Evolutionary conservation across 1,140 invertebrate species (phyloP).

Genomic region (Heliothis virescens): DNA sequence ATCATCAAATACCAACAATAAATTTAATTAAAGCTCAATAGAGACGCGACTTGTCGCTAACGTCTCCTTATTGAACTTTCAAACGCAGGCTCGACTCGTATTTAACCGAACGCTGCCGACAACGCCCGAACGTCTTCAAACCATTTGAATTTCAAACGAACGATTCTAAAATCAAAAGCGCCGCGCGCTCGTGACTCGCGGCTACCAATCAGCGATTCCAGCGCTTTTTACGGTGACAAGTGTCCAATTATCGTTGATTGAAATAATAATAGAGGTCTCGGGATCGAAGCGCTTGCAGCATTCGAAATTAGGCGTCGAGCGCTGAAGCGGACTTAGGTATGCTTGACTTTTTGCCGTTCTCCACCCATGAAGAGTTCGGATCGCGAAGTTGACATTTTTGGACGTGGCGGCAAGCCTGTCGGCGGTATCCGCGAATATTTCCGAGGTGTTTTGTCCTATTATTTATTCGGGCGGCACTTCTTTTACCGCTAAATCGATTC

Average conservation of each 20-base stretch:
- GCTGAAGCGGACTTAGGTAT: slow-evolving; percentile 42
- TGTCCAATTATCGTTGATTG: slow-evolving; percentile 79
- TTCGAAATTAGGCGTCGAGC: slow-evolving; percentile 61
- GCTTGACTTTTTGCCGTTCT: slow-evolving; percentile 63
- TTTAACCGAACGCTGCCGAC: slow-evolving; percentile 38
- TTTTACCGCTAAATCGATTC: slow-evolving; percentile 65
- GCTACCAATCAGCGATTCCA: slow-evolving; percentile 55
- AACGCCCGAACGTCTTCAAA: slow-evolving; percentile 54
- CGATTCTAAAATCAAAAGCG: slow-evolving; percentile 60
- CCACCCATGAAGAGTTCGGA: slow-evolving; percentile 74
- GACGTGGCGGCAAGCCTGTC: slow-evolving; percentile 61
- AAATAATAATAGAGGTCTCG: slow-evolving; percentile 72
- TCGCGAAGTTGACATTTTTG: slow-evolving; percentile 60
- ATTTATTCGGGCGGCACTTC: slow-evolving; percentile 66
- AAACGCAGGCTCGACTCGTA: slow-evolving; percentile 56
- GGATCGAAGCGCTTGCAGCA: slow-evolving; percentile 60
- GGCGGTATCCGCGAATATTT: slow-evolving; percentile 65
- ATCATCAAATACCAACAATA: slow-evolving; percentile 51
- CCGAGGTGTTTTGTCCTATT: slow-evolving; percentile 71
- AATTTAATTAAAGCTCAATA: slow-evolving; percentile 62
- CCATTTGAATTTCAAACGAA: slow-evolving; percentile 63
- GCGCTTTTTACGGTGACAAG: slow-evolving; percentile 71
- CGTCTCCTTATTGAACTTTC: slow-evolving; percentile 58
- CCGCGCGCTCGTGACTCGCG: slow-evolving; percentile 57
- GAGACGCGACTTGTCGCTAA: slow-evolving; percentile 51